These are phyloP conservation scores for Hormaphis cornu DNA, from an alignment of 1,140 invertebrate genomes.

Conservation along the genomic window DNA sequence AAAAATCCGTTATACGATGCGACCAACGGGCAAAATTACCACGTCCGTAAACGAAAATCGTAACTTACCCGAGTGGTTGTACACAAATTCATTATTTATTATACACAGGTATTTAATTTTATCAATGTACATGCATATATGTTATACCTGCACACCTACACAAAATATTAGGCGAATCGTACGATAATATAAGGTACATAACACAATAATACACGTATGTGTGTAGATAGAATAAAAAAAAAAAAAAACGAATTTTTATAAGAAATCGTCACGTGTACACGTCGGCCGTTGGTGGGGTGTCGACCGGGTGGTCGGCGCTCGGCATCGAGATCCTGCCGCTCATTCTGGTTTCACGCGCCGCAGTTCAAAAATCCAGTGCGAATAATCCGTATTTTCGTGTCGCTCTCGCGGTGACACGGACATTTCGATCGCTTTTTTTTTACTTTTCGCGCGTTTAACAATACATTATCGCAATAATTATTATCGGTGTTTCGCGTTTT, in stretches of 20 bases:
- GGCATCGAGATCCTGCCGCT: conserved; percentile 20
- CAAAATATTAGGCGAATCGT: too few species aligned
- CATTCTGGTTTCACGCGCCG: conserved; percentile 30
- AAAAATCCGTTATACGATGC: too few species aligned
- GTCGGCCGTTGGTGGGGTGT: conserved; percentile 25
- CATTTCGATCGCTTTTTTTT: background rate
- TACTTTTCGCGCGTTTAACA: background rate
- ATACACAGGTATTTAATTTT: too few species aligned
- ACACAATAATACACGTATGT: too few species aligned
- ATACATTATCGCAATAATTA: too few species aligned
- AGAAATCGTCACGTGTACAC: conserved; percentile 24
- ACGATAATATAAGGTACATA: too few species aligned
- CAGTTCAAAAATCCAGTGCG: conserved; percentile 28
- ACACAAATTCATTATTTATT: too few species aligned
- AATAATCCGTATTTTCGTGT: conserved; percentile 18
- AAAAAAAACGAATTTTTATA: background rate
- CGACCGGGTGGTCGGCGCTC: conserved; percentile 23
- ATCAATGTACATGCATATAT: too few species aligned
- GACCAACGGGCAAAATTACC: too few species aligned
- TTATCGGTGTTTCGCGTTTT: background rate
- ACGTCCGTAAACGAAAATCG: too few species aligned
- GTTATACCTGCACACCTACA: too few species aligned
- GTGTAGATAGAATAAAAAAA: background rate
- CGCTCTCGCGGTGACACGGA: background rate
- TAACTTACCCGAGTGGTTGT: too few species aligned